Conservation (phyloP, 2,797 vertebrate species). For the Ceryle rudis region DNA sequence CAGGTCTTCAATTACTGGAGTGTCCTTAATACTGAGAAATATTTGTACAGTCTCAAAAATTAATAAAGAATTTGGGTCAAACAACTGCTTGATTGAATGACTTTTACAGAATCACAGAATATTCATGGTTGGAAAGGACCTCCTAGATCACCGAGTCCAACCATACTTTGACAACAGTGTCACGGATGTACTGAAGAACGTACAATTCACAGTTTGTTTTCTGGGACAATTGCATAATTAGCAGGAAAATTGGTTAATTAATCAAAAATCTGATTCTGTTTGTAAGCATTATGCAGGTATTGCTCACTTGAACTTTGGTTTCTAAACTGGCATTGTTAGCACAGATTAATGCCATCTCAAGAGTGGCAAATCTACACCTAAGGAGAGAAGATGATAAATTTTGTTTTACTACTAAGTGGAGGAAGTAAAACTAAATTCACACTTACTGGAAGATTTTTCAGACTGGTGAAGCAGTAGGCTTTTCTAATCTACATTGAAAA, state of each 20-base stretch:
- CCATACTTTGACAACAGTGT: not conserved
- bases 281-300: not conserved
- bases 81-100: not conserved
- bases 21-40: not conserved
- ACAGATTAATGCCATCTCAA: not conserved
- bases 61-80: not conserved
- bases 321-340: not conserved
- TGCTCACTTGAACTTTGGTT: not conserved
- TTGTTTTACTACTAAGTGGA: not conserved
- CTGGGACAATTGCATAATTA: not conserved
- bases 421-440: not conserved
- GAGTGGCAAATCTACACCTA: not conserved
- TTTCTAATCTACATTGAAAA: not conserved
- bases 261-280: not conserved
- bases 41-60: not conserved
- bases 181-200: not conserved
- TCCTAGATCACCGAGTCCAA: too few species aligned
- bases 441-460: not conserved
- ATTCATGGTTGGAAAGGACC: too few species aligned
- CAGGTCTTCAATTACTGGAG: not conserved
- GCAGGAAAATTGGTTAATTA: not conserved
- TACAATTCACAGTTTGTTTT: not conserved
- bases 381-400: not conserved
- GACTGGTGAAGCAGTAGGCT: not conserved
- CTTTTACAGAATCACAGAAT: not conserved